Evolutionary conservation across 92 coral and sea anemone genomes (phyloP), one percentile per base, ranked within the genome.

Genomic region (Palythoa grandiflora): DNA sequence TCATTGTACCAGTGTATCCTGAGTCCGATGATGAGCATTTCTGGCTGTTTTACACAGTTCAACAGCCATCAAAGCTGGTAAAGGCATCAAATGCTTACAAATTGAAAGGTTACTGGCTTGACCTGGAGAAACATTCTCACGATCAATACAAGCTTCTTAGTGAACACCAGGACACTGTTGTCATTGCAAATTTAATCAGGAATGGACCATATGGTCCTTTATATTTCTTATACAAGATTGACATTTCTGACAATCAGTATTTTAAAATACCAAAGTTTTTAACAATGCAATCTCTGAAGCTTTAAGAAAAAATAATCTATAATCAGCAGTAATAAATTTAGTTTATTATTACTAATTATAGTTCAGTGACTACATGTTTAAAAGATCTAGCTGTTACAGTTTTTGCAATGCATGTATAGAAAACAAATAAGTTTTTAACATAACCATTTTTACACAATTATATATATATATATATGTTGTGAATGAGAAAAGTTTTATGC

Each of bases 41-140:
- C 71, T 93, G 96, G 96, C 96, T 93, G 13, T 93, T 93, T 75
- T 93, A 93, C 87, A 81, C 91, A 28, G 88, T 87, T 52, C 85
- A 84, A 80, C 73, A 85, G 61, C 87, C 89, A 21, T 47, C 65
- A 44, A 91, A 78, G 40, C 61, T 91, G 37, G 68, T 81, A 12
- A 83, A 83, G 48, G 80, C 84, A 3, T 48, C 79, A 9, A 71
- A 73, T 59, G 20, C 47, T 65, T 85, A 61, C 19, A 77, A 63
- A 38, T 60, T 91, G 28, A 60, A 54, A 71, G 93, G 91, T 70
- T 84, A 74, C 71, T 91, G 93, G 93, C 87, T 91, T 7, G 89
- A 87, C 73, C 68, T 73, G 12, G 35, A 80, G 61, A 78, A 77
- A 53, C 80, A 75, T 73, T 44, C 68, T 60, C 50, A 71, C 28